Conservation (phyloP, 2,888 invertebrate genomes). For the Gonocerus acuteangulatus region DNA sequence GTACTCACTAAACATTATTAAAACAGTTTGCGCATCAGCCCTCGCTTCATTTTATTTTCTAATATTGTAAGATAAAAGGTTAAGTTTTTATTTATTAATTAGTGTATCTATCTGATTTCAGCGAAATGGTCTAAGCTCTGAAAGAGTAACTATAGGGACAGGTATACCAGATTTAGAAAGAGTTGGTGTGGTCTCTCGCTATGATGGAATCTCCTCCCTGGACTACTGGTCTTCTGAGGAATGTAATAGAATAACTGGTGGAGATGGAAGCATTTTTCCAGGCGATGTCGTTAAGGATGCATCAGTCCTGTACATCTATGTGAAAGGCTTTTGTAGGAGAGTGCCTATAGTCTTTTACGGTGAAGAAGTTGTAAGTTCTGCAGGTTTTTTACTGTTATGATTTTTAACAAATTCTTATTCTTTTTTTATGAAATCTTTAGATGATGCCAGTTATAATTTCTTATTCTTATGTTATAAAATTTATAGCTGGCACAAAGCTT, state of each 20-base stretch:
- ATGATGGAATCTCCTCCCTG: conserved; percentile 53
- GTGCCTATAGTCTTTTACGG: conserved; percentile 56
- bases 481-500: conserved; percentile 25
- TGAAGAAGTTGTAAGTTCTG: conserved; percentile 42
- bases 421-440: no score
- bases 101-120: conserved; percentile 8
- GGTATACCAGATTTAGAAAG: conserved; percentile 18
- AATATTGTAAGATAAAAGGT: no score
- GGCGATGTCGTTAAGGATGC: conserved; percentile 44
- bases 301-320: conserved; percentile 51
- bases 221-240: conserved; percentile 57
- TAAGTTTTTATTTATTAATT: no score
- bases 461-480: no score
- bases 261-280: conserved; percentile 66
- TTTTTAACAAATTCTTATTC: no score
- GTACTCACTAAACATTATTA: no score
- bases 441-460: no score
- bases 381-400: no score
- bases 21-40: no score
- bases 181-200: conserved; percentile 38
- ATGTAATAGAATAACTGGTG: conserved; percentile 49
- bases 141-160: conserved; percentile 29
- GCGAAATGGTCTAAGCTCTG: conserved; percentile 28
- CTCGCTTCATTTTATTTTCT: no score
- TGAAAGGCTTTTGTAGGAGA: conserved; percentile 60